Conservation (phyloP, 2,113 vertebrate genomes). For the Bos indicus region DNA sequence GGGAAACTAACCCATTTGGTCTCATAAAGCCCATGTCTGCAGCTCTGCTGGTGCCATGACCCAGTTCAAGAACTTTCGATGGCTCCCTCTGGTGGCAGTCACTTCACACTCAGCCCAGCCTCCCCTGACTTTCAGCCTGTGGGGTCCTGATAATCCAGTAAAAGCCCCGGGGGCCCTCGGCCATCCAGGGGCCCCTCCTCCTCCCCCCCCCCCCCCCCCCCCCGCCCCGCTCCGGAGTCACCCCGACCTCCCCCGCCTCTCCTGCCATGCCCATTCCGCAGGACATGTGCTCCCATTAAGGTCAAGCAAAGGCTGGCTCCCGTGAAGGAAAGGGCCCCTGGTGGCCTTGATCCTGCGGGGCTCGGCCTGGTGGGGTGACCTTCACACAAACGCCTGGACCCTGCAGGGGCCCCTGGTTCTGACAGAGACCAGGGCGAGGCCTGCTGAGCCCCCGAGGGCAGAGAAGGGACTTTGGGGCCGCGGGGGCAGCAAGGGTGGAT, state of each 20-base stretch:
- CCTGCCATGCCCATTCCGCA: not conserved
- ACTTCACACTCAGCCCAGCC: not conserved
- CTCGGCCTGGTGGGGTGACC: not conserved
- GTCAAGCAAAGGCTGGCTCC: no score
- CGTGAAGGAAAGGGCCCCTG: not conserved
- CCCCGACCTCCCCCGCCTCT: not conserved
- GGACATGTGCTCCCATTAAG: fast-evolving
- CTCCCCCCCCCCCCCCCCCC: not conserved
- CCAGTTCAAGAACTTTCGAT: not conserved
- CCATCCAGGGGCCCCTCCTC: not conserved
- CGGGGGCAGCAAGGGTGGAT: not conserved
- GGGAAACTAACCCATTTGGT: not conserved
- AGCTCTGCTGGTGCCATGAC: not conserved
- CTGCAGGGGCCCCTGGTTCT: not conserved
- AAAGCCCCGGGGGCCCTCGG: not conserved
- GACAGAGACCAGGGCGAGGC: not conserved
- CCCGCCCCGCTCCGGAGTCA: not conserved
- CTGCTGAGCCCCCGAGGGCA: not conserved
- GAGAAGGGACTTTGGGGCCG: not conserved
- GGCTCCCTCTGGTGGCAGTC: not conserved
- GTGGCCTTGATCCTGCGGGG: not conserved
- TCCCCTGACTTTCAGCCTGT: not conserved
- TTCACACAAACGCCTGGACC: no score
- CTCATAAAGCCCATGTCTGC: not conserved
- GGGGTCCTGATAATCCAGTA: fast-evolving